Conservation (phyloP, 2,113 vertebrate species). For the Peromyscus californicus region DNA sequence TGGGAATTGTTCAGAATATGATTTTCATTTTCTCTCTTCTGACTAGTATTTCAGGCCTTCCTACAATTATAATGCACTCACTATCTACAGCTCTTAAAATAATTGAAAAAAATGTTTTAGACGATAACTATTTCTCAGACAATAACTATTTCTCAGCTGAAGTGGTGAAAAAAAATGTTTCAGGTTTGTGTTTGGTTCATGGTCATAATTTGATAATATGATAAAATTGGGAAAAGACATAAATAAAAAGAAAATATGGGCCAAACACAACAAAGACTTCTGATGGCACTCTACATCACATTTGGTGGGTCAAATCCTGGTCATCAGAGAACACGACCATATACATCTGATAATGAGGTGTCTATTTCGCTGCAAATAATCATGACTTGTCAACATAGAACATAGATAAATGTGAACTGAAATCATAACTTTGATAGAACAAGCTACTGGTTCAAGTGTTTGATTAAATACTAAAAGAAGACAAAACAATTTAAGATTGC, state of each 20-base stretch:
- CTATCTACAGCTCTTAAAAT: constrained; percentile 7
- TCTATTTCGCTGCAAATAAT: not conserved
- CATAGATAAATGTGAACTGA: not conserved
- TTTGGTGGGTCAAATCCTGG: not conserved
- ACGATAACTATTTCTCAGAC: constrained; percentile 30
- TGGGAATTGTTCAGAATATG: not conserved
- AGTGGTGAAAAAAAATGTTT: not conserved
- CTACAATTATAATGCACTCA: constrained; percentile 14
- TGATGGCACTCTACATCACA: not conserved
- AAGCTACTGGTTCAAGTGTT: not conserved
- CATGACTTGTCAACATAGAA: not conserved
- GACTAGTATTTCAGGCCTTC: not conserved
- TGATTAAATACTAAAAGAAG: not conserved
- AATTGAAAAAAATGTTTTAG: not conserved
- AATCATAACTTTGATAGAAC: not conserved
- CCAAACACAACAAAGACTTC: not conserved
- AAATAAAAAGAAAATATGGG: not conserved
- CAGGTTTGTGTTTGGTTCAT: constrained; percentile 12
- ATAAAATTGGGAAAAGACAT: not conserved
- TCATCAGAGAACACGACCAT: not conserved
- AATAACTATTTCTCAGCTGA: constrained; percentile 34
- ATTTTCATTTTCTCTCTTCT: constrained; percentile 26
- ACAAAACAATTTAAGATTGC: not conserved
- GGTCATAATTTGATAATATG: constrained; percentile 13
- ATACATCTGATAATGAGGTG: not conserved